Evolutionary conservation across 2,113 vertebrate species (phyloP), one percentile per base, ranked within the genome.

Genomic region (Galbula dea): DNA sequence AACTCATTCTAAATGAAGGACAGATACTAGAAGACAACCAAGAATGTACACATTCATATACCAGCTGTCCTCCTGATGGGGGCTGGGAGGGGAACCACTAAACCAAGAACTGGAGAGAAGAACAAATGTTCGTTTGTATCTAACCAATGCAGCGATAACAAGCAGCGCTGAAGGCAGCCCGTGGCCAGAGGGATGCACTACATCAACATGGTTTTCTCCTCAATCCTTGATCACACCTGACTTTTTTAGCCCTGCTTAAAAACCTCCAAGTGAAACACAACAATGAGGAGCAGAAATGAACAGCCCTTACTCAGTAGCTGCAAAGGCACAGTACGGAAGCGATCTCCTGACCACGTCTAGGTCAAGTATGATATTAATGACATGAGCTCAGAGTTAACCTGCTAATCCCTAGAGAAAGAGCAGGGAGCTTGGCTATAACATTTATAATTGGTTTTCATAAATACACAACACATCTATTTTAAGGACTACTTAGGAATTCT

Each of bases 361-460:
- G 52, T 83, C 34, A 37, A 80, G 21, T 15, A 83, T 74, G 9
- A 58, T 9, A 54, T 30, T 62, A 86, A 73, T 12, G n/a, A 59
- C 90, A 68, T 39, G 17, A 81, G 66, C 19, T 90, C 23, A 32
- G 15, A 20, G 7, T 58, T 62, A 86, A 65, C 27, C n/a, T 65
- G 19, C 11, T 15, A 48, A n/a, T n/a, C n/a, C n/a, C 66, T 82
- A 72, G 57, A 94, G 61, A 77, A 77, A 61, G 52, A 15, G 26
- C 27, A 39, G 9, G 36, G 24, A 83, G 46, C 41, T 86, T 46
- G 63, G n/a, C 59, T 77, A 55, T 23, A 73, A 0, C 14, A 48
- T 67, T 92, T 45, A 41, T 69, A 88, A 77, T 74, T 62, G 80
- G n/a, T 46, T 83, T 86, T 91, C 65, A 93, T 80, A 75, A 91